Evolutionary conservation across 2,113 vertebrate species (phyloP), one percentile per base, ranked within the genome.

Genomic region (Phocoena phocoena): DNA sequence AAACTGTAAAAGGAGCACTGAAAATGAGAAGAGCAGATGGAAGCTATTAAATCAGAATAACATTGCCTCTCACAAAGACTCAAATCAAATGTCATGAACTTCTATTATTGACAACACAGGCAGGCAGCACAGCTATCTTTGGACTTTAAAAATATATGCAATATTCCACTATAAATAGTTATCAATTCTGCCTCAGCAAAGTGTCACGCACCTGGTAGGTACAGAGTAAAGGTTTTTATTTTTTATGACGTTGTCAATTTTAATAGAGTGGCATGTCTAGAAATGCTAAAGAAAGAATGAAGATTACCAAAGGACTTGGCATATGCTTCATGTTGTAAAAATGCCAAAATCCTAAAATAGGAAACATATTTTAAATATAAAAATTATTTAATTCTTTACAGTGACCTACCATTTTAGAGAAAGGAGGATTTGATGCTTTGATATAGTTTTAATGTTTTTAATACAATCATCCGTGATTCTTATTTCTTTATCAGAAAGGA

Each of bases 71-170:
- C 47, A 94, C 83, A 98, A 95, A 98, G 92, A 93, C 97, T 74
- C 88, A 92, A 65, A 41, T 98, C 93, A 97, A 98, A 97, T 98
- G 97, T 97, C 96, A 97, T 96, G 96, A 97, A 92, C 97, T 98
- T 97, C 98, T 47, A 38, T 97, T 97, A 97, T 92, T 96, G 97
- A 98, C 96, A 97, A 96, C 87, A 87, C 92, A 96, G 91, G 96
- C 97, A 94, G 55, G 92, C 95, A 83, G 95, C 96, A 73, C 50
- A 96, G 97, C 92, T 97, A 97, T 97, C 97, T 97, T 97, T 98
- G 98, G 97, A 97, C 96, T 97, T 98, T 96, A 96, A 97, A 98
- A 96, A 97, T 94, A 96, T 94, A 83, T 96, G 44, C 71, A 93
- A 88, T 82, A 96, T 95, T 88, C 88, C 47, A 82, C 96, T 95